Evolutionary conservation across 2,888 invertebrate species (phyloP).

Genomic region (Polyommatus icarus): DNA sequence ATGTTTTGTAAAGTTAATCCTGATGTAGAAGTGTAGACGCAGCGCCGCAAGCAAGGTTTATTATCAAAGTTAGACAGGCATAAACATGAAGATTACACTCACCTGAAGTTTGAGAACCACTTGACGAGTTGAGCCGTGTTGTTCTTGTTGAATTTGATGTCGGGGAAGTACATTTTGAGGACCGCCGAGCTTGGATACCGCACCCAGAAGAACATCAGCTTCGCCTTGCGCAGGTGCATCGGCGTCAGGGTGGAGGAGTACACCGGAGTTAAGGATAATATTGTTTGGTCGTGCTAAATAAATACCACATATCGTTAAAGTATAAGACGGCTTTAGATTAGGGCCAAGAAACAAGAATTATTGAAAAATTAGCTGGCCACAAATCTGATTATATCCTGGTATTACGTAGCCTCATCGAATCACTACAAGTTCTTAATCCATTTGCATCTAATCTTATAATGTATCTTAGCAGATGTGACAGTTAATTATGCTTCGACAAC

Average conservation of each 20-base stretch:
- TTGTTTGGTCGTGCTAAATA: constrained; percentile 38
- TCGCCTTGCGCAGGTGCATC: constrained; percentile 99
- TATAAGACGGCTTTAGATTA: constrained; percentile 11
- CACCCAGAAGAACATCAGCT: constrained; percentile 99
- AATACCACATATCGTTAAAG: not conserved
- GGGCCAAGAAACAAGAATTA: constrained; percentile 38
- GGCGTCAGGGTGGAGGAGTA: constrained; percentile 98
- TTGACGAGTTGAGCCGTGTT: constrained; percentile 99
- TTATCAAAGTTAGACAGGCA: constrained; percentile 30
- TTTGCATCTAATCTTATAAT: constrained; percentile 79
- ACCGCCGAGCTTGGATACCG: constrained; percentile 99
- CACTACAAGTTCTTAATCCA: constrained; percentile 75
- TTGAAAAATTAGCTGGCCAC: constrained; percentile 43
- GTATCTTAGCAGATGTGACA: constrained; percentile 63
- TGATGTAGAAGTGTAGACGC: constrained; percentile 22
- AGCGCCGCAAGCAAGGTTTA: constrained; percentile 30
- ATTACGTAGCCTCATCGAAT: constrained; percentile 66
- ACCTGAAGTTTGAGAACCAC: constrained; percentile 99
- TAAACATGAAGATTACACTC: constrained; percentile 64
- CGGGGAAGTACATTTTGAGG: constrained; percentile 99
- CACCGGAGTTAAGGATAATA: constrained; percentile 89
- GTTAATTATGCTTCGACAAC: constrained; percentile 17
- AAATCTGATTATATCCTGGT: constrained; percentile 64
- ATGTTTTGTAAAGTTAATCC: constrained; percentile 29
- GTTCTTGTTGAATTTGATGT: constrained; percentile 99